phyloP scores from a whole-genome alignment of 2,797 vertebrate species.

The Microhierax caerulescens region DNA sequence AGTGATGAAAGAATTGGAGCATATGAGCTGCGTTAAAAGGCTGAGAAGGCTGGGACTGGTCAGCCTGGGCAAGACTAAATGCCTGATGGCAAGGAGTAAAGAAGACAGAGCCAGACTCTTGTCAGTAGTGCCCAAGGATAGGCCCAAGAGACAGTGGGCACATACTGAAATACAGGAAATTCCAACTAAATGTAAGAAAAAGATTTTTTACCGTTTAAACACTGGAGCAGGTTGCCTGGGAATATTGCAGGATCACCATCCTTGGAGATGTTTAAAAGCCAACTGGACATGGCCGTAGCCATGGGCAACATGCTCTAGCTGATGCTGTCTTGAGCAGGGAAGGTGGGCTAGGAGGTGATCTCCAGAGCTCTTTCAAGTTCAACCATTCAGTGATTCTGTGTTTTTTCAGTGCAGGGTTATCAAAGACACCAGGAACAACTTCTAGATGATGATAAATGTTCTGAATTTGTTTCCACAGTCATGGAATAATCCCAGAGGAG shows the following conservation, averaged over 20 bases:
- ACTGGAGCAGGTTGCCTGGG: background rate
- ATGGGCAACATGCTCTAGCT: background rate
- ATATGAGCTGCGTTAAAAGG: background rate
- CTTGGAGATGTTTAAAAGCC: background rate
- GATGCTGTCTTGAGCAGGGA: background rate
- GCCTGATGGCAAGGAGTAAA: background rate
- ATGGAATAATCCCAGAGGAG: background rate
- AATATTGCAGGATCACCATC: background rate
- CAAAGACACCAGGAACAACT: background rate
- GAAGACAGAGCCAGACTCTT: background rate
- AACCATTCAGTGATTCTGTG: background rate
- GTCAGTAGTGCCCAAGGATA: background rate
- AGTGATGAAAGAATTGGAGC: background rate
- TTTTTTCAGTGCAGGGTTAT: background rate
- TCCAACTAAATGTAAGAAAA: background rate
- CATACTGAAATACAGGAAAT: background rate
- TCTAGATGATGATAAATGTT: background rate
- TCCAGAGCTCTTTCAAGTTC: background rate
- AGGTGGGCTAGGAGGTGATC: background rate
- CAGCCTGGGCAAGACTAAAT: background rate
- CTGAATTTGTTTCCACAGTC: background rate
- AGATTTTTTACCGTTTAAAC: accelerated
- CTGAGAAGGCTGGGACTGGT: background rate
- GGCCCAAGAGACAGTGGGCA: background rate
- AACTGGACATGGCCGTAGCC: accelerated